Conservation (phyloP, 2,888 invertebrate species). For the Lycophotia porphyrea region DNA sequence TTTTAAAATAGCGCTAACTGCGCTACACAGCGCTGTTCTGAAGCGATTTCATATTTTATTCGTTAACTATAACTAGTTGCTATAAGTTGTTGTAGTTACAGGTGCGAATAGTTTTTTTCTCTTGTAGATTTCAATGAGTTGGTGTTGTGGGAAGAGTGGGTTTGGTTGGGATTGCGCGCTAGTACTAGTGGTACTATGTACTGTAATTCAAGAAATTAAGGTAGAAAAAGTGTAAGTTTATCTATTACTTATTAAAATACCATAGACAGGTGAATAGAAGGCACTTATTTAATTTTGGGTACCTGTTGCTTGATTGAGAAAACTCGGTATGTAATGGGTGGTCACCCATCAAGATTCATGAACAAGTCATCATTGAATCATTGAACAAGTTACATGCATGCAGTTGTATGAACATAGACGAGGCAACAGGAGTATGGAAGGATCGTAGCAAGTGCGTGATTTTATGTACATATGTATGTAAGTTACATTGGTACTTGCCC, state of each 20-base stretch:
- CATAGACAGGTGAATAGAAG: not conserved
- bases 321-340: too few relatives aligned
- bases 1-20: constrained; percentile 69
- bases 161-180: not conserved
- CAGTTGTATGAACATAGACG: not conserved
- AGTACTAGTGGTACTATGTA: too few relatives aligned
- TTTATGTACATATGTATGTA: not conserved
- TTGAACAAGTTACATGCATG: not conserved
- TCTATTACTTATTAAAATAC: not conserved
- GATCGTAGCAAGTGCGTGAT: not conserved
- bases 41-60: constrained; percentile 67
- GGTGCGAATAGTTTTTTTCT: constrained; percentile 58
- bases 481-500: not conserved
- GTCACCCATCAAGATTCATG: too few relatives aligned
- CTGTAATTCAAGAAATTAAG: not conserved
- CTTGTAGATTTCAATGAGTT: constrained; percentile 39
- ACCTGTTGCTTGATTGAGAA: not conserved
- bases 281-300: not conserved
- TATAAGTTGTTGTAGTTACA: constrained; percentile 43
- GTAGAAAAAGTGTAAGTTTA: not conserved
- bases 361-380: too few relatives aligned
- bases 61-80: constrained; percentile 61
- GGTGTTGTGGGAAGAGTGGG: not conserved
- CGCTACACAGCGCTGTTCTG: constrained; percentile 55
- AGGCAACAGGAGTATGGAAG: not conserved